Base-by-base conservation (phyloP, 2,113 vertebrate genomes). In the Hippocampus abdominalis region DNA sequence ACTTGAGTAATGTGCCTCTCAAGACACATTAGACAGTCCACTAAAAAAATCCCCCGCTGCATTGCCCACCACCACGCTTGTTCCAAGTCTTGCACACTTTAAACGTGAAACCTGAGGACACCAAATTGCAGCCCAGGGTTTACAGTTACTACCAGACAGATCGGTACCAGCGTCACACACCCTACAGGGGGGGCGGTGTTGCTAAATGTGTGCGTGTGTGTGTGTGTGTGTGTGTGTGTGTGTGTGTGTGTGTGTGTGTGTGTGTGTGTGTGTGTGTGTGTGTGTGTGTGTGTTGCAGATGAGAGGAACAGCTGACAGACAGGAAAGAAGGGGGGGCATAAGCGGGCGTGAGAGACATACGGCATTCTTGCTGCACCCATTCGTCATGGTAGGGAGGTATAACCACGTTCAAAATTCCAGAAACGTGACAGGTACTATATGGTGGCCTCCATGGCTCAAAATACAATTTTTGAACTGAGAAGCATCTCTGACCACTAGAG, bases 231-330 rank as follows among this genome's bases (percentile, higher is more conserved):
- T n/a, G 20, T 40, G 9, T 59, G 53, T 29, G 25, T 59, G 56
- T 59, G 56, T 32, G 73, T n/a, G 32, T 39, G 60, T 40, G 32
- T 20, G 16, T 61, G 29, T n/a, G n/a, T n/a, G 32, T 39, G 60
- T 40, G 32, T 20, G 16, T 61, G 29, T 20, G 29, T 39, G 59
- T 62, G 32, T 40, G 32, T 40, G 18, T 39, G 18, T n/a, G 20
- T 40, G 9, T 59, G 53, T 29, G 25, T 59, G 56, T 59, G 56
- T 32, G 73, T n/a, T n/a, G 9, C 21, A 54, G 51, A 11, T 23
- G 51, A 54, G 51, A 16, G 6, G n/a, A 82, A 80, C 89, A 90
- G 89, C 86, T 90, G 86, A 85, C 72, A 72, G 60, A 72, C 57
- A 42, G 63, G 69, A 77, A 83, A 13, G 68, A 69, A 42, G 63